phyloP scores from a whole-genome alignment of 2,113 vertebrate species.

The Sphaerodactylus townsendi region DNA sequence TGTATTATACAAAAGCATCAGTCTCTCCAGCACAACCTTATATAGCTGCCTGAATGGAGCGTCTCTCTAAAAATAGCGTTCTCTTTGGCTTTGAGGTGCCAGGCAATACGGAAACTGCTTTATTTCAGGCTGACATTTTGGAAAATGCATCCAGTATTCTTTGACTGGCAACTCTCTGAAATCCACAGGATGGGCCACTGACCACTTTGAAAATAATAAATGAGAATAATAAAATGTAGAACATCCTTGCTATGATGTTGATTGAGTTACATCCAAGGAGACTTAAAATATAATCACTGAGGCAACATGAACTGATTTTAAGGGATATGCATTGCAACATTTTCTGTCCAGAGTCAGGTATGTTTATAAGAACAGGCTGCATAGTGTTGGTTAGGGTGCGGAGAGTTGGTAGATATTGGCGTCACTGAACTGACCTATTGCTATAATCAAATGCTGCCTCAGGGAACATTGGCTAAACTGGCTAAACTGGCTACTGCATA shows the following conservation, averaged over 20 bases:
- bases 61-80: slow-evolving; percentile 71
- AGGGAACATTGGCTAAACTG: background rate
- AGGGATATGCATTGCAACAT: background rate
- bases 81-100: slow-evolving; percentile 47
- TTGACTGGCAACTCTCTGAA: slow-evolving; percentile 40
- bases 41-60: slow-evolving; percentile 63
- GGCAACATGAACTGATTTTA: background rate
- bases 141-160: background rate
- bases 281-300: background rate
- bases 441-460: background rate
- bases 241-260: background rate
- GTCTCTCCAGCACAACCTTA: slow-evolving; percentile 56
- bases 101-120: slow-evolving; percentile 61
- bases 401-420: no score
- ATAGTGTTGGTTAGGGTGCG: background rate
- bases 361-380: background rate
- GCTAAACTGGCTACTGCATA: background rate
- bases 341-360: background rate
- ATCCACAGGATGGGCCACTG: slow-evolving; percentile 1
- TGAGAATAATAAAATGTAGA: slow-evolving; percentile 32
- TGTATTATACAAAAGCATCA: slow-evolving; percentile 37
- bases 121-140: slow-evolving; percentile 56
- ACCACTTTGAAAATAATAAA: slow-evolving; percentile 32
- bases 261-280: background rate
- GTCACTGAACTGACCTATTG: background rate